These are phyloP conservation scores for Drosophila mauritiana DNA, from an alignment of 1,140 invertebrate species.

Conservation along the genomic window DNA sequence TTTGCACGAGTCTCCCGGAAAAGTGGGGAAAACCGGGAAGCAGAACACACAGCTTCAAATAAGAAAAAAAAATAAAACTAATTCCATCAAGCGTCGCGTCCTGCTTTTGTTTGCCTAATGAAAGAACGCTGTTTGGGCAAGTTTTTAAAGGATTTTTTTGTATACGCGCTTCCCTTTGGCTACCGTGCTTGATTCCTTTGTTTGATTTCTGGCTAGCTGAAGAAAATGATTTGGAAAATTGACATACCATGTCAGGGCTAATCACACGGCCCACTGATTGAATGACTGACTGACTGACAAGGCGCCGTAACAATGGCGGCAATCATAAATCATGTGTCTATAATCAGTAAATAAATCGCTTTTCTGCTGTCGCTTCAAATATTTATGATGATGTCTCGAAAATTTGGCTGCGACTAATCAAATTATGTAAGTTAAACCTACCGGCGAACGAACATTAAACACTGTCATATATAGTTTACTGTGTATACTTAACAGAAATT, in stretches of 20 bases:
- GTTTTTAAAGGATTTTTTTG: slow-evolving; percentile 75
- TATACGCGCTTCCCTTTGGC: neutral
- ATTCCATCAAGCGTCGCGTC: slow-evolving; percentile 70
- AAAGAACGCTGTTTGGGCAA: slow-evolving; percentile 78
- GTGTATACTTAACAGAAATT: neutral
- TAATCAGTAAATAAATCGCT: slow-evolving; percentile 74
- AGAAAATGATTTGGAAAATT: slow-evolving; percentile 79
- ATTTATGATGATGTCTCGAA: slow-evolving; percentile 63
- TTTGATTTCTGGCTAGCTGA: slow-evolving; percentile 52
- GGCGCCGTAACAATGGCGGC: slow-evolving; percentile 29
- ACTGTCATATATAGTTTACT: neutral
- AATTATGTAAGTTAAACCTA: slow-evolving; percentile 72
- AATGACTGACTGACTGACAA: slow-evolving; percentile 38
- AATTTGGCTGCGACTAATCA: slow-evolving; percentile 66
- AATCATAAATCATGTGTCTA: slow-evolving; percentile 70
- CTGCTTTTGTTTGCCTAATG: slow-evolving; percentile 78
- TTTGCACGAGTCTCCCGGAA: slow-evolving; percentile 59
- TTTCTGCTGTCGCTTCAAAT: slow-evolving; percentile 63
- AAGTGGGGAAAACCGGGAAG: slow-evolving; percentile 7
- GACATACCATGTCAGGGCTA: slow-evolving; percentile 76
- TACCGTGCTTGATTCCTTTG: slow-evolving; percentile 40
- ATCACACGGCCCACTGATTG: slow-evolving; percentile 71
- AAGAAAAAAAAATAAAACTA: slow-evolving; percentile 71
- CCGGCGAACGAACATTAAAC: neutral
- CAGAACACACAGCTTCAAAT: slow-evolving; percentile 16